Conservation (phyloP, 2,113 vertebrate genomes). For the Chionis minor region DNA sequence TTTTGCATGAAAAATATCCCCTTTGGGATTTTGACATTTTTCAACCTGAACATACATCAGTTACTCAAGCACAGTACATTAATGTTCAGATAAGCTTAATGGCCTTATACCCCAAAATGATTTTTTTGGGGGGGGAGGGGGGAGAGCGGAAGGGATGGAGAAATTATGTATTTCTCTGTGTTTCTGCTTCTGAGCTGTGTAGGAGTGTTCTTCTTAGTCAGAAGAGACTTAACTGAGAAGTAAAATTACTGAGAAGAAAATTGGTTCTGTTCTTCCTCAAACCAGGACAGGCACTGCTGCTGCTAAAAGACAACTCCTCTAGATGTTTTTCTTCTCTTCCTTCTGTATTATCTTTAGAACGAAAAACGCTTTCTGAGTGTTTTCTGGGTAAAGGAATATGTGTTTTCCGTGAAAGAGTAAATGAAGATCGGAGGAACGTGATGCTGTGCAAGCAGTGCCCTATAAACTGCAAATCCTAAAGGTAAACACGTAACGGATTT, state of each 20-base stretch:
- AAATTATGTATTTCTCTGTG: not conserved
- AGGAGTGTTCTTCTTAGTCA: not conserved
- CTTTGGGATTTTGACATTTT: not conserved
- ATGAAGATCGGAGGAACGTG: not conserved
- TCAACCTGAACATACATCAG: not conserved
- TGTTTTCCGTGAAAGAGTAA: not conserved
- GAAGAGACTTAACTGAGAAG: not conserved
- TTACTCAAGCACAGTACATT: not conserved
- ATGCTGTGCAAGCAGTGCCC: not conserved
- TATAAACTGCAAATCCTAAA: not conserved
- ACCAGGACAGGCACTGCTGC: not conserved
- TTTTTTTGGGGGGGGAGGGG: too few species aligned
- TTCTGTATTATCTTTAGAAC: not conserved
- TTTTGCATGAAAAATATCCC: not conserved
- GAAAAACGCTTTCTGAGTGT: not conserved
- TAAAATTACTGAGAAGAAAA: not conserved
- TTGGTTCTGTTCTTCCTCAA: not conserved
- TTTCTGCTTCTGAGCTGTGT: not conserved
- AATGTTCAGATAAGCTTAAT: not conserved
- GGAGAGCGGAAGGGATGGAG: not conserved
- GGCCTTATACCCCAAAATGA: not conserved
- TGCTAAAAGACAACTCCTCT: not conserved
- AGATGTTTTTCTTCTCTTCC: not conserved
- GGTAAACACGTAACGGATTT: not conserved
- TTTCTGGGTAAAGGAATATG: not conserved